Base-by-base conservation (phyloP, 2,797 vertebrate species). In the Acanthiza pusilla region DNA sequence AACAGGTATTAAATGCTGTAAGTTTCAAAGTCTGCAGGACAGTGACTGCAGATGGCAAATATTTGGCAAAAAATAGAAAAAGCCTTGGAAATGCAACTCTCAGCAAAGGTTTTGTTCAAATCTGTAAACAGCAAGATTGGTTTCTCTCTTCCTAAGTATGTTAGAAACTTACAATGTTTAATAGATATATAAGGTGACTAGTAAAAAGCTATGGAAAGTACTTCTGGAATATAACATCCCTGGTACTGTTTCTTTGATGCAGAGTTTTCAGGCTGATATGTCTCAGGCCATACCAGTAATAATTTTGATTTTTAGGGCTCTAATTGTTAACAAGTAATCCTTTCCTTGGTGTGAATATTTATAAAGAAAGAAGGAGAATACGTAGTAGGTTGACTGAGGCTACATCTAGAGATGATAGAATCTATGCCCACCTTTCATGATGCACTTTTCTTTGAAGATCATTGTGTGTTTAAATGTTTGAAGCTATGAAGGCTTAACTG, bases 51-150 rank as follows among this genome's bases (percentile, higher is more conserved):
- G 51, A 48, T 73, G 14, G 53, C 51, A 79, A 84, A 36, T 84
- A 67, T 27, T 53, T 86, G 61, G 18, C 38, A 76, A 68, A 72
- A 86, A 10, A 21, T 27, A 51, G 54, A 82, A 78, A 30, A 21
- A 75, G 19, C 17, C 32, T 50, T 81, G 30, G 17, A 67, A 80
- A 13, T 63, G 13, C 47, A 58, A 60, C 76, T 81, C 92, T 95
- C 51, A 88, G 95, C 95, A 96, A 97, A 97, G 96, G 95, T 91
- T 97, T 96, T 97, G 95, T 93, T 97, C 94, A 92, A 97, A 97
- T 93, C 76, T 96, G 96, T 96, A 95, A 95, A 63, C 60, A 75
- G 30, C 27, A 76, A 36, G 32, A 72, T 43, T 48, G 20, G 10
- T 58, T 78, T 63, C 17, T 77, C 78, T 40, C 16, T 82, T 75